These are phyloP conservation scores for Centroberyx gerrardi DNA, from an alignment of 2,797 vertebrate species.

Conservation along the genomic window DNA sequence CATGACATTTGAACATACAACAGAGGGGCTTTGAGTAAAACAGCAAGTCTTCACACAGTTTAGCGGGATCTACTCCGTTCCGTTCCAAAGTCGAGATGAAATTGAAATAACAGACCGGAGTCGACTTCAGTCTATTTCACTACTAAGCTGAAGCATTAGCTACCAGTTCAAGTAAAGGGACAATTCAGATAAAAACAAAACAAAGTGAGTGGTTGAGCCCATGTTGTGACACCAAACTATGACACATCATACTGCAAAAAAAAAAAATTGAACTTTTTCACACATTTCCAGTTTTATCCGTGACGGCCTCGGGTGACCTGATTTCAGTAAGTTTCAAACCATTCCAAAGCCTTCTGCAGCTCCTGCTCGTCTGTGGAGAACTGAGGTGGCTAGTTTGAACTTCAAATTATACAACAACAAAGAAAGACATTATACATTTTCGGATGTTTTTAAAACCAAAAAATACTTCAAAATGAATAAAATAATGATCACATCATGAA, in stretches of 20 bases:
- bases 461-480: constrained; percentile 19
- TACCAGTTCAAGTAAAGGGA: constrained; percentile 70
- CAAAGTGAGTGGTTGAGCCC: constrained; percentile 42
- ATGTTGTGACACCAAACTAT: constrained; percentile 33
- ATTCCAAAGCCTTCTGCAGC: constrained; percentile 27
- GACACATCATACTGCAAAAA: constrained; percentile 31
- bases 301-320: constrained; percentile 12
- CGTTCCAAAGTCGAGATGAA: constrained; percentile 6
- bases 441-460: constrained; percentile 33
- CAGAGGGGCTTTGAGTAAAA: constrained; percentile 6
- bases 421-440: constrained; percentile 5
- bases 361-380: constrained; percentile 40
- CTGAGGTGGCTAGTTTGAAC: constrained; percentile 13
- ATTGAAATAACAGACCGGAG: neutral
- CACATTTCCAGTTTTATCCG: constrained; percentile 30
- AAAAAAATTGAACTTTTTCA: constrained; percentile 3
- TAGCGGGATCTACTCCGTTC: neutral
- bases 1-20: constrained; percentile 14
- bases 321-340: constrained; percentile 18
- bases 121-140: neutral
- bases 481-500: constrained; percentile 22
- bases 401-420: constrained; percentile 19
- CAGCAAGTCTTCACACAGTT: constrained; percentile 1
- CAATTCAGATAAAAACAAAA: constrained; percentile 29
- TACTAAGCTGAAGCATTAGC: constrained; percentile 31